Evolutionary conservation across 2,113 vertebrate genomes (phyloP).

Genomic region (Bungarus multicinctus): DNA sequence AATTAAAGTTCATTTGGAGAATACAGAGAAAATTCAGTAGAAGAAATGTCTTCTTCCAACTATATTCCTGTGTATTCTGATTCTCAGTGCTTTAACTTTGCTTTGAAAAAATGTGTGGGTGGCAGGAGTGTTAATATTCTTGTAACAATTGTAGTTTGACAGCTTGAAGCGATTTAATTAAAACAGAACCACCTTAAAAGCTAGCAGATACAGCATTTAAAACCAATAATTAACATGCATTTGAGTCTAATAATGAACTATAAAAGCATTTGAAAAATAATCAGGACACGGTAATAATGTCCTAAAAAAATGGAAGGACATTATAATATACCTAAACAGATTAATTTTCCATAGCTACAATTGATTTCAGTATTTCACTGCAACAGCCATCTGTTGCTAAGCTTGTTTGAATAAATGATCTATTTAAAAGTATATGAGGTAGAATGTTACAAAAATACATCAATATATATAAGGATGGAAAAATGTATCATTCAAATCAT

Average conservation of each 20-base stretch:
- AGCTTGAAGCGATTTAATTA: conserved; percentile 58
- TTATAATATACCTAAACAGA: neutral
- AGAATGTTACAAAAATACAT: conserved; percentile 5
- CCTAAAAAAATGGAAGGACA: conserved; percentile 19
- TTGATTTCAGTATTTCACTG: neutral
- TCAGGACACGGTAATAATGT: conserved; percentile 31
- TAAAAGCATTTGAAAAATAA: conserved; percentile 32
- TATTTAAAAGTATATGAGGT: conserved; percentile 18
- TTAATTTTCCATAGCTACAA: neutral
- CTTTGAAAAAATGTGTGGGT: conserved; percentile 54
- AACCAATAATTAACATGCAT: conserved; percentile 24
- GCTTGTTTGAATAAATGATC: neutral
- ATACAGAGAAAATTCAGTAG: conserved; percentile 17
- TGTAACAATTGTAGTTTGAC: conserved; percentile 57
- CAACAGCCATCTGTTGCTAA: conserved; percentile 16
- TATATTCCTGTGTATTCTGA: conserved; percentile 47
- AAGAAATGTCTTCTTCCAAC: conserved; percentile 20
- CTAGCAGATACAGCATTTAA: conserved; percentile 27
- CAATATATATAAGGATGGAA: neutral
- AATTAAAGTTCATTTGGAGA: conserved; percentile 11
- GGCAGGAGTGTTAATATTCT: conserved; percentile 58
- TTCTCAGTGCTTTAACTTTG: conserved; percentile 49
- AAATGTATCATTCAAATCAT: neutral
- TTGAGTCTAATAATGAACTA: neutral
- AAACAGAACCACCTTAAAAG: conserved; percentile 47